Percentiles rank a stretch among this genome's conserved stretches.
phyloP scores from a whole-genome alignment of 2,888 invertebrate genomes.

The Steromphala cineraria region DNA sequence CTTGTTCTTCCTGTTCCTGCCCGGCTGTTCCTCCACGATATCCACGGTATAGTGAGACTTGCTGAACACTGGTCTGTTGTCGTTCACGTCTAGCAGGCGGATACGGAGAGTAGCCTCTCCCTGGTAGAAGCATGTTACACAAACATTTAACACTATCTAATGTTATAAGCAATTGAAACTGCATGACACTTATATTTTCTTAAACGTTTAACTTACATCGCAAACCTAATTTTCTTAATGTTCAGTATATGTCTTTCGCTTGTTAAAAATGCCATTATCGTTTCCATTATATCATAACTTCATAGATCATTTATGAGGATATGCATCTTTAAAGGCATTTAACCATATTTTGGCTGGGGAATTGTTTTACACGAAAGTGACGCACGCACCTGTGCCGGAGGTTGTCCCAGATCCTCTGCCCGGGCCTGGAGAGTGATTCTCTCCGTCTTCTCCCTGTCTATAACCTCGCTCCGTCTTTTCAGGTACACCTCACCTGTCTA shows the following conservation, averaged over 20 bases:
- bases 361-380: too few relatives aligned
- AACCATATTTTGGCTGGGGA: too few relatives aligned
- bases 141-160: too few relatives aligned
- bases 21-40: constrained; percentile 18
- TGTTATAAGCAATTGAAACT: too few relatives aligned
- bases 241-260: too few relatives aligned
- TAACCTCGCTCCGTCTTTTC: not conserved
- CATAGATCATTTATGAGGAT: too few relatives aligned
- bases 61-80: constrained; percentile 33
- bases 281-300: too few relatives aligned
- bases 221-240: too few relatives aligned
- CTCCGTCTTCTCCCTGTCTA: constrained; percentile 37
- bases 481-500: constrained; percentile 28
- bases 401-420: constrained; percentile 36
- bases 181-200: too few relatives aligned
- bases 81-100: constrained; percentile 36
- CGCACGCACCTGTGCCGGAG: constrained; percentile 33
- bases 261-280: too few relatives aligned
- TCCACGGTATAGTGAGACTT: constrained; percentile 5
- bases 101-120: constrained; percentile 26
- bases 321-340: too few relatives aligned
- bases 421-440: constrained; percentile 28
- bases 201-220: too few relatives aligned
- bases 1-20: not conserved
- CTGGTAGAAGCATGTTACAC: not conserved